These are phyloP conservation scores for Tapera naevia DNA, from an alignment of 2,797 vertebrate genomes.

Conservation along the genomic window DNA sequence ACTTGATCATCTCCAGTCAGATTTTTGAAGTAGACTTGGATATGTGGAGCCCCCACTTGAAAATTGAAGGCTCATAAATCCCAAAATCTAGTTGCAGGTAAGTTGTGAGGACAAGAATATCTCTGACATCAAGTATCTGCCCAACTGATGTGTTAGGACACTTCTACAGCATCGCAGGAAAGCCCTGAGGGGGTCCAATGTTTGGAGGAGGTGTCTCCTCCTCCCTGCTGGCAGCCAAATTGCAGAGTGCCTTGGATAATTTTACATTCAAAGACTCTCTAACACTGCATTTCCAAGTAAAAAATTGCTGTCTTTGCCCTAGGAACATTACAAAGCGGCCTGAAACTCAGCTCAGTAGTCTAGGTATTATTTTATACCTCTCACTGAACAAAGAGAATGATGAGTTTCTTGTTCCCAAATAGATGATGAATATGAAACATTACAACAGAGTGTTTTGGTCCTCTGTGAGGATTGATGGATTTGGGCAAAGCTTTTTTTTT, in stretches of 20 bases:
- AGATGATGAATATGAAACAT: not conserved
- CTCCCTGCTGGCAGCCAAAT: not conserved
- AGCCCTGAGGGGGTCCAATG: not conserved
- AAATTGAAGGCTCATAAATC: not conserved
- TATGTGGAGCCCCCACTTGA: not conserved
- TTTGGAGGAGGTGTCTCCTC: not conserved
- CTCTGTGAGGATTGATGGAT: conserved; percentile 3
- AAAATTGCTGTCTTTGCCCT: not conserved
- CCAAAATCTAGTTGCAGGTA: rapidly evolving
- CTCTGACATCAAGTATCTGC: not conserved
- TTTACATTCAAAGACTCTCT: not conserved
- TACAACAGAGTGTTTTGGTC: not conserved
- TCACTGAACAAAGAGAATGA: not conserved
- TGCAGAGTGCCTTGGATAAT: not conserved
- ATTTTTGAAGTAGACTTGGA: not conserved
- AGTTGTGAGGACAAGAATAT: not conserved
- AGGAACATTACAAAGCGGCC: not conserved
- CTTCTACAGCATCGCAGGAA: not conserved
- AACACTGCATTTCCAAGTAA: not conserved
- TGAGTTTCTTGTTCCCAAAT: not conserved
- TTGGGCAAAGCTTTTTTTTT: not conserved
- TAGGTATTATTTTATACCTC: not conserved
- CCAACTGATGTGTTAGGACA: rapidly evolving
- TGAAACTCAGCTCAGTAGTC: not conserved
- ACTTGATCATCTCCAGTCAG: not conserved